Evolutionary conservation across 2,888 invertebrate genomes (phyloP).

Genomic region (Andrena bicolor): DNA sequence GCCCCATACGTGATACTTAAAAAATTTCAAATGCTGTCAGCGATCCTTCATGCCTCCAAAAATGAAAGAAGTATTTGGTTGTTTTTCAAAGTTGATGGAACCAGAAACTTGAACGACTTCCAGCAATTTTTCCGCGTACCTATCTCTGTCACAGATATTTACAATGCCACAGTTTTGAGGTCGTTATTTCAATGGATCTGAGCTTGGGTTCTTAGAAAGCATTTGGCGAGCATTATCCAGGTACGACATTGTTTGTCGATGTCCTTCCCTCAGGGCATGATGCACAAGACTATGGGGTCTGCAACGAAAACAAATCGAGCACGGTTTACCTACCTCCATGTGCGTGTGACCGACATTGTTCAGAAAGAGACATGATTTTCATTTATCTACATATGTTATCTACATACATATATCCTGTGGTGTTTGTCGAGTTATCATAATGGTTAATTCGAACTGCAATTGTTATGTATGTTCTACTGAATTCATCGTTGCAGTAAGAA

Average conservation of each 20-base stretch:
- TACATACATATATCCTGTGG: no score
- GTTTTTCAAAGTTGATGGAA: neutral
- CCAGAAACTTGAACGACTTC: neutral
- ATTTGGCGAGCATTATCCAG: slow-evolving; percentile 6
- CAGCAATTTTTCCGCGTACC: neutral
- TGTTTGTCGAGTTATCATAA: no score
- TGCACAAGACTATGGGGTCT: slow-evolving; percentile 13
- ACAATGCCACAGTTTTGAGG: neutral
- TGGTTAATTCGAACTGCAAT: no score
- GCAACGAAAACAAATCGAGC: slow-evolving; percentile 32
- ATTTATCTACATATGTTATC: no score
- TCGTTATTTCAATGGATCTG: neutral
- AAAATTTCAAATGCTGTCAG: no score
- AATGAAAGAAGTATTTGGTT: neutral
- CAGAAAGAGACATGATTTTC: no score
- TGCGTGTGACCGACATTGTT: neutral
- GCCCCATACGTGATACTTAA: no score
- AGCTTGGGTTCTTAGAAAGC: slow-evolving; percentile 1
- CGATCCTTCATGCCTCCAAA: no score
- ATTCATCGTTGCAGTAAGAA: no score
- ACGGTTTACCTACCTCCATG: neutral
- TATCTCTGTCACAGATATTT: neutral
- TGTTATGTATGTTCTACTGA: no score
- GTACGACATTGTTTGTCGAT: slow-evolving; percentile 30
- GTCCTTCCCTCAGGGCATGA: slow-evolving; percentile 22